phyloP scores from a whole-genome alignment of 2,113 vertebrate species.

The Heterochromis multidens region DNA sequence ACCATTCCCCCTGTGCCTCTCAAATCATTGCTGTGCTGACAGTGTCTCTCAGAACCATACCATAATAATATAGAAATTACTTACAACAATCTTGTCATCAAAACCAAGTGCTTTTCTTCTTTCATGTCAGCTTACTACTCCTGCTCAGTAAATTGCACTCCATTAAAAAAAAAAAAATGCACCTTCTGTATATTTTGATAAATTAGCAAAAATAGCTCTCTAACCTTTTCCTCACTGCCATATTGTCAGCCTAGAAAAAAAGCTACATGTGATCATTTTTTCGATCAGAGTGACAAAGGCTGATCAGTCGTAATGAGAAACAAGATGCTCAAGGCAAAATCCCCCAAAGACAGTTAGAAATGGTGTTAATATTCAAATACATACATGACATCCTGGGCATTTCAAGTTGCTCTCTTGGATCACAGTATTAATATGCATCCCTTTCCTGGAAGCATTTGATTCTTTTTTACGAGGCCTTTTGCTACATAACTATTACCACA shows the following conservation, averaged over 20 bases:
- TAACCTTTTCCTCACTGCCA: not conserved
- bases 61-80: slow-evolving; percentile 2
- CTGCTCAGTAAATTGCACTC: slow-evolving; percentile 28
- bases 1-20: slow-evolving; percentile 5
- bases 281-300: slow-evolving; percentile 2
- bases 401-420: slow-evolving; percentile 23
- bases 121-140: not conserved
- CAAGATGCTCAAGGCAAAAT: slow-evolving; percentile 1
- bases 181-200: slow-evolving; percentile 19
- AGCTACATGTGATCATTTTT: not conserved
- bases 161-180: not conserved
- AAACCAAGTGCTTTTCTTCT: not conserved
- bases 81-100: slow-evolving; percentile 9
- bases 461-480: not conserved
- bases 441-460: slow-evolving; percentile 60
- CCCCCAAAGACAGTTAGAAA: not conserved
- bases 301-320: not conserved
- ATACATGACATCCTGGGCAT: slow-evolving; percentile 9
- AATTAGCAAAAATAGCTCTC: not conserved
- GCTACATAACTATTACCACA: slow-evolving; percentile 27
- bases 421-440: slow-evolving; percentile 55
- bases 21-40: slow-evolving; percentile 2
- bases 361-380: not conserved
- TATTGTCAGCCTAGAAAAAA: not conserved
- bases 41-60: slow-evolving; percentile 12